Conservation (phyloP, 2,797 vertebrate species). For the Phoebastria nigripes region DNA sequence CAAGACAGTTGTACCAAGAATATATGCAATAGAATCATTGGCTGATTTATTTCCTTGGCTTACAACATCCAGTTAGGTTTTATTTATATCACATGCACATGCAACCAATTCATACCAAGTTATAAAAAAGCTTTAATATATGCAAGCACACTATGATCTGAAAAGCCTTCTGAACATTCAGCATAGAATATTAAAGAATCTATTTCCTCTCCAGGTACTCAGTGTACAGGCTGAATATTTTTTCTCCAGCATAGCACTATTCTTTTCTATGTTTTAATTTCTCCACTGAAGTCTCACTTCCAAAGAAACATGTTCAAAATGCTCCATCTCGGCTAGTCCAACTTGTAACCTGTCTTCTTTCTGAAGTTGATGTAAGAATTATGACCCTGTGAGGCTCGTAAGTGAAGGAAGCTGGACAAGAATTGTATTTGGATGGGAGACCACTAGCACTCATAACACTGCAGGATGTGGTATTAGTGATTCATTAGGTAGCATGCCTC, state of each 20-base stretch:
- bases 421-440: not conserved
- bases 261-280: not conserved
- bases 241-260: not conserved
- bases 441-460: not conserved
- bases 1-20: not conserved
- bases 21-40: not conserved
- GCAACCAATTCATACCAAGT: not conserved
- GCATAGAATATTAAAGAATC: not conserved
- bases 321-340: not conserved
- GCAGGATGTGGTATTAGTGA: not conserved
- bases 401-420: not conserved
- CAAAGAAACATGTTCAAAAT: not conserved
- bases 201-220: not conserved
- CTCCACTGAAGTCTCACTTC: not conserved
- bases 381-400: not conserved
- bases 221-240: not conserved
- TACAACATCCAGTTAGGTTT: not conserved
- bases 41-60: not conserved
- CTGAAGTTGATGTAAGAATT: not conserved
- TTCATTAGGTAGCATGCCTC: not conserved
- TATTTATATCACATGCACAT: not conserved
- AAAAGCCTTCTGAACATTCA: not conserved
- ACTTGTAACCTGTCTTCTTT: not conserved
- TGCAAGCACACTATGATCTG: not conserved
- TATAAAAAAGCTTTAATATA: not conserved